Percentiles rank a stretch among this genome's conserved stretches.
These are phyloP conservation scores for Cosmia trapezina DNA, from an alignment of 2,888 invertebrate genomes.

Conservation along the genomic window DNA sequence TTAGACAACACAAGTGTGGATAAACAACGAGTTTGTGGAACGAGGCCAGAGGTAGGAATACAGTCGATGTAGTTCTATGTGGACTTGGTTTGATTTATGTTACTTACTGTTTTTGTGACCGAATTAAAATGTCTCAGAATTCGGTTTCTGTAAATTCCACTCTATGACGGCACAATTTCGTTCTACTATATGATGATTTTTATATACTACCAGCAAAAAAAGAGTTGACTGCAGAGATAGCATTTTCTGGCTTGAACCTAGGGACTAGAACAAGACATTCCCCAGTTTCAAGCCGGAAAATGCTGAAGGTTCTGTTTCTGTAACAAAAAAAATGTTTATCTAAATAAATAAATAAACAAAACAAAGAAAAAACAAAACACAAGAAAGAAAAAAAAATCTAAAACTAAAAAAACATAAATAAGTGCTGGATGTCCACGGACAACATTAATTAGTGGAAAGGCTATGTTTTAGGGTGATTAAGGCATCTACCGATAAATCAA, in stretches of 20 bases:
- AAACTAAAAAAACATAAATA: background rate
- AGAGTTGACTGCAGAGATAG: background rate
- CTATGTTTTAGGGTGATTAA: conserved; percentile 20
- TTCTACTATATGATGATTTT: no score
- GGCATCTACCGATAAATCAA: conserved; percentile 32
- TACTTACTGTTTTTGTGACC: no score
- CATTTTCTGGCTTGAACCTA: background rate
- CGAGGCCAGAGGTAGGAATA: conserved; percentile 4
- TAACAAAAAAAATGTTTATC: no score
- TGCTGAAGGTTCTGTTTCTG: background rate
- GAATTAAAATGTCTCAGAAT: no score
- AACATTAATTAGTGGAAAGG: conserved; percentile 8
- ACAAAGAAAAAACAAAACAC: no score
- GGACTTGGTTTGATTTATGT: no score
- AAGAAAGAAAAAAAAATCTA: no score
- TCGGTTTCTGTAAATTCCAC: no score
- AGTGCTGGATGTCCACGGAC: background rate
- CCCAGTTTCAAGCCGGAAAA: background rate
- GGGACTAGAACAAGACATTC: no score
- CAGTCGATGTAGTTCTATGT: conserved; percentile 12
- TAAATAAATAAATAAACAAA: no score
- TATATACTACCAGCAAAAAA: no score
- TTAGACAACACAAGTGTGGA: conserved; percentile 40
- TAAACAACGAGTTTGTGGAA: conserved; percentile 34
- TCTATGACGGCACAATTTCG: no score